A percentile compares a stretch with the other conserved stretches of the same genome.
These are phyloP conservation scores for Dermatophagoides farinae DNA, from an alignment of 1,140 invertebrate genomes.

Conservation along the genomic window DNA sequence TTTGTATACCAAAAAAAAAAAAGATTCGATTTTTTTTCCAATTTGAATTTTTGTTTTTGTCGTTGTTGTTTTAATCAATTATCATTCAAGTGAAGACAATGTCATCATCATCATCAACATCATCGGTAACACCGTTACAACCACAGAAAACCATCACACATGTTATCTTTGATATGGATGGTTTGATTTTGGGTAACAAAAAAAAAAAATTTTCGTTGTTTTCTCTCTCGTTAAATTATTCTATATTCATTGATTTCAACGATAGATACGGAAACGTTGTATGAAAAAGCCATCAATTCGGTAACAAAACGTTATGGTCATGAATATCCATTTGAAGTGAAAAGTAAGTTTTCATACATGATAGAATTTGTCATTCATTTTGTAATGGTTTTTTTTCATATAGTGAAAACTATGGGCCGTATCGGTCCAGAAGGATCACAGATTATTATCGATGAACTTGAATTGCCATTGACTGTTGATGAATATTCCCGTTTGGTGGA, in stretches of 20 bases:
- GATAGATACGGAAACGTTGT: conserved; percentile 4
- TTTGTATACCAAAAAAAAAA: too few species aligned
- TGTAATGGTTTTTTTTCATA: background rate
- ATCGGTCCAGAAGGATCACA: background rate
- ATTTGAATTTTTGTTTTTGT: too few species aligned
- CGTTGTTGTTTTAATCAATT: background rate
- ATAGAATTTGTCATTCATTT: background rate
- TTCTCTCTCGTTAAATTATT: too few species aligned
- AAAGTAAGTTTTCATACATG: background rate
- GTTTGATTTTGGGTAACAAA: conserved; percentile 10
- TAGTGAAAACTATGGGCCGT: conserved; percentile 8
- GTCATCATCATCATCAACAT: background rate
- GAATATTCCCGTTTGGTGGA: conserved; percentile 1
- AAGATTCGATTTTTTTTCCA: too few species aligned
- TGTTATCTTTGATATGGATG: conserved; percentile 18
- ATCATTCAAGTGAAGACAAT: background rate
- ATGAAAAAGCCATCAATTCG: conserved; percentile 1
- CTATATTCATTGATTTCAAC: too few species aligned
- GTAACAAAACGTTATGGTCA: background rate
- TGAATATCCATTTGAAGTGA: conserved; percentile 9
- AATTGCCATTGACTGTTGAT: conserved; percentile 7
- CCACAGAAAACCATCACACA: conserved; percentile 10
- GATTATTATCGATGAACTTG: conserved; percentile 1
- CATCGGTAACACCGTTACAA: background rate
- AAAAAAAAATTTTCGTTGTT: too few species aligned